These are phyloP conservation scores for Propsilocerus akamusi DNA, from an alignment of 1,140 invertebrate species.

Conservation along the genomic window DNA sequence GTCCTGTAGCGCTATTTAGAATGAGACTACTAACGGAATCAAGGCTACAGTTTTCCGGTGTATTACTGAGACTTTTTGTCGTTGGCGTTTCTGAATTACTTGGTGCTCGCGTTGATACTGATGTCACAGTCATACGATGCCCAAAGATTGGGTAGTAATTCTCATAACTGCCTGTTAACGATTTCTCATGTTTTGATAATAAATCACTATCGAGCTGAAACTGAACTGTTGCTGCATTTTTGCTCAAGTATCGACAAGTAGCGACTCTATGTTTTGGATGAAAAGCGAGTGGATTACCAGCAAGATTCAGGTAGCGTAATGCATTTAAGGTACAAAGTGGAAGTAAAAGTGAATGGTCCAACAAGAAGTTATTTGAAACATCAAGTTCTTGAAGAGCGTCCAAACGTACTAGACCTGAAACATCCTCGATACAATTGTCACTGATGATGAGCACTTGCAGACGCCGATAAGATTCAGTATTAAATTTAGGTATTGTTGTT, in stretches of 20 bases:
- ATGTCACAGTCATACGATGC: background rate
- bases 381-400: conserved; percentile 35
- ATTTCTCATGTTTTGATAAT: conserved; percentile 31
- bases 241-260: conserved; percentile 34
- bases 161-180: conserved; percentile 21
- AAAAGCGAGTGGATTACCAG: conserved; percentile 39
- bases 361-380: conserved; percentile 38
- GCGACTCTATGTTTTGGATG: conserved; percentile 33
- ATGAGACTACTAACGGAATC: conserved; percentile 15
- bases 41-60: conserved; percentile 16
- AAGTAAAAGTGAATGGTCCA: conserved; percentile 33
- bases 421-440: conserved; percentile 33
- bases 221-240: conserved; percentile 29
- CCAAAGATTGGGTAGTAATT: conserved; percentile 11
- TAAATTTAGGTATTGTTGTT: conserved; percentile 31
- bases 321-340: conserved; percentile 31
- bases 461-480: conserved; percentile 25
- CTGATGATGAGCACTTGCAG: conserved; percentile 32
- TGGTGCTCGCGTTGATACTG: background rate
- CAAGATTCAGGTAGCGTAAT: conserved; percentile 31
- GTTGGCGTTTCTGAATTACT: conserved; percentile 5
- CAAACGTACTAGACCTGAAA: conserved; percentile 26
- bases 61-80: conserved; percentile 4
- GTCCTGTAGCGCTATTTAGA: conserved; percentile 6
- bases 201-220: conserved; percentile 35